Evolutionary conservation across 2,797 vertebrate species (phyloP).

Genomic region (Siniperca undulata): DNA sequence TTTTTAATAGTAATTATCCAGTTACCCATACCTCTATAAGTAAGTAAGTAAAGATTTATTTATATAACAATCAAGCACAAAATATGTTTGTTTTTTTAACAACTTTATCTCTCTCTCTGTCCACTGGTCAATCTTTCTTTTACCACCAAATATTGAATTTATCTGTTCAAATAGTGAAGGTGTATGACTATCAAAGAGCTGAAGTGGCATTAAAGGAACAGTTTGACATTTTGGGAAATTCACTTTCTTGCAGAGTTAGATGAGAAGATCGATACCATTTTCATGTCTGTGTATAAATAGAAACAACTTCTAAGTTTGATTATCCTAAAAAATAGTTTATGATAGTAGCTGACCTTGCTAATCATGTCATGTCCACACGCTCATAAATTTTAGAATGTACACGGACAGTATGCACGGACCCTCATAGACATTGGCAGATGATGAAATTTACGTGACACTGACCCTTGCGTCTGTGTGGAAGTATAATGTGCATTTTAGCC

Average conservation of each 20-base stretch:
- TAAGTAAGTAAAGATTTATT: neutral
- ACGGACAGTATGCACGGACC: neutral
- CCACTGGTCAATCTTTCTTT: neutral
- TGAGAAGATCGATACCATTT: neutral
- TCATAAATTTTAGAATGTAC: neutral
- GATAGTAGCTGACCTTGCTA: neutral
- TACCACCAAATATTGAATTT: neutral
- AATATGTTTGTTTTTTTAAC: neutral
- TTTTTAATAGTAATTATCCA: neutral
- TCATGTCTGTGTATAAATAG: neutral
- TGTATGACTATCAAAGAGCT: neutral
- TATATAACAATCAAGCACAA: neutral
- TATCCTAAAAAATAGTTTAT: neutral
- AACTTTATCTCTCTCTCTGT: neutral
- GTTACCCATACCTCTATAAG: neutral
- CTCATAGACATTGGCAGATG: neutral
- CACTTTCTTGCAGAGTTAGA: neutral
- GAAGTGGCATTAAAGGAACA: neutral
- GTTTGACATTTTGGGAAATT: neutral
- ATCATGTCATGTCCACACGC: neutral
- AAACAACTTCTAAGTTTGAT: neutral
- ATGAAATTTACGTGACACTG: neutral
- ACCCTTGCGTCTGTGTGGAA: neutral
- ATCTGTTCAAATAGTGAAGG: neutral
- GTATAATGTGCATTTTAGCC: neutral